Conservation (phyloP, 2,888 invertebrate genomes). For the Macropis europaea region DNA sequence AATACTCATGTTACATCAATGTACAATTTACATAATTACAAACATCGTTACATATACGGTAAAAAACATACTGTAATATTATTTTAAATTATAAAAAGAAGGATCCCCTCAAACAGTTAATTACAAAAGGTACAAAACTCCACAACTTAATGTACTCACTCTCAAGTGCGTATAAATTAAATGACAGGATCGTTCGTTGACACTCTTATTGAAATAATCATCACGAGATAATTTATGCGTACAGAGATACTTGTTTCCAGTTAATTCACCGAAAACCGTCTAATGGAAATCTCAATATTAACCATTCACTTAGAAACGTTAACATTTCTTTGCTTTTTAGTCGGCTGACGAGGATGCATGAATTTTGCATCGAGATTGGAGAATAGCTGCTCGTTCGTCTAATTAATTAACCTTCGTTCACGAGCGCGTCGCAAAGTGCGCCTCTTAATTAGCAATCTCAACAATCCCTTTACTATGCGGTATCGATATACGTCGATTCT, state of each 20-base stretch:
- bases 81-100: no score
- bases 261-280: slow-evolving; percentile 6
- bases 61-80: no score
- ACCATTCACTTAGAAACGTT: neutral
- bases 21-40: no score
- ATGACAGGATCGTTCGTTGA: no score
- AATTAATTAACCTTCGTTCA: slow-evolving; percentile 5
- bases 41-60: no score
- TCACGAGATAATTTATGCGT: no score
- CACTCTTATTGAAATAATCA: no score
- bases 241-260: neutral
- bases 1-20: no score
- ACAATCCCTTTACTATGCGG: neutral
- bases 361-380: neutral
- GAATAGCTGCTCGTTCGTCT: neutral
- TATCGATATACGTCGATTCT: neutral
- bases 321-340: neutral
- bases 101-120: no score
- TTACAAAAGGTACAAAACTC: no score
- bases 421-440: neutral
- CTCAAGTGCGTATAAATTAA: no score
- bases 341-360: neutral
- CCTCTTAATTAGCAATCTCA: neutral
- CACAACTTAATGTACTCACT: no score
- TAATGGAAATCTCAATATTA: slow-evolving; percentile 51